phyloP scores from a whole-genome alignment of 2,113 vertebrate species.

The Neolamprologus modestus region DNA sequence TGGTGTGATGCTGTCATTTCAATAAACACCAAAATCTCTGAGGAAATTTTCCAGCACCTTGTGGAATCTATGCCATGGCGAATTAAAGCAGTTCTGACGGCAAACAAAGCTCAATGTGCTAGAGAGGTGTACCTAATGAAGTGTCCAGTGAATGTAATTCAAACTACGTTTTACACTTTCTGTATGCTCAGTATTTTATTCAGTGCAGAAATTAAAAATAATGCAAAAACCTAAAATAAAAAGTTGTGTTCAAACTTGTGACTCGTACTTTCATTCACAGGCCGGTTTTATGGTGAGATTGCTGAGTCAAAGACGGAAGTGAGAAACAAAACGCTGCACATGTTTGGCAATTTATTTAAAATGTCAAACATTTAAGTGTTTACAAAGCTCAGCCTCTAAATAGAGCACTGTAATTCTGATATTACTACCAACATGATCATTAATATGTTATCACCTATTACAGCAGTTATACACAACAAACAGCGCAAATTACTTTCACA shows the following conservation, averaged over 20 bases:
- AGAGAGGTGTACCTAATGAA: background rate
- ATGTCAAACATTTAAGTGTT: background rate
- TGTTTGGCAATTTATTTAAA: background rate
- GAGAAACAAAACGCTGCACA: background rate
- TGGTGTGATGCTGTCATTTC: background rate
- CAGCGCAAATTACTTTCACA: background rate
- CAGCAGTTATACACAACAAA: background rate
- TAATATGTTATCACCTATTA: background rate
- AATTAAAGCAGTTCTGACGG: background rate
- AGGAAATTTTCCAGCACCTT: background rate
- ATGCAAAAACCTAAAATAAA: background rate
- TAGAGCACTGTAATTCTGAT: background rate
- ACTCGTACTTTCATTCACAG: background rate
- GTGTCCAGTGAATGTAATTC: background rate
- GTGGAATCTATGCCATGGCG: background rate
- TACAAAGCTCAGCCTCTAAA: background rate
- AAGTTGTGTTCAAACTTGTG: background rate
- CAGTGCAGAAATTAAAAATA: background rate
- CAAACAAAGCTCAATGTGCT: background rate
- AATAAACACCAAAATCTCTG: background rate
- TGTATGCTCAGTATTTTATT: background rate
- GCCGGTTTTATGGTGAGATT: background rate
- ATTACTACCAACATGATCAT: background rate
- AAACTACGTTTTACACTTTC: background rate
- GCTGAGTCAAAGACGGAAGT: background rate